Percentiles rank a stretch among this genome's conserved stretches.
phyloP scores from a whole-genome alignment of 2,113 vertebrate species.

The Sinocyclocheilus grahami region DNA sequence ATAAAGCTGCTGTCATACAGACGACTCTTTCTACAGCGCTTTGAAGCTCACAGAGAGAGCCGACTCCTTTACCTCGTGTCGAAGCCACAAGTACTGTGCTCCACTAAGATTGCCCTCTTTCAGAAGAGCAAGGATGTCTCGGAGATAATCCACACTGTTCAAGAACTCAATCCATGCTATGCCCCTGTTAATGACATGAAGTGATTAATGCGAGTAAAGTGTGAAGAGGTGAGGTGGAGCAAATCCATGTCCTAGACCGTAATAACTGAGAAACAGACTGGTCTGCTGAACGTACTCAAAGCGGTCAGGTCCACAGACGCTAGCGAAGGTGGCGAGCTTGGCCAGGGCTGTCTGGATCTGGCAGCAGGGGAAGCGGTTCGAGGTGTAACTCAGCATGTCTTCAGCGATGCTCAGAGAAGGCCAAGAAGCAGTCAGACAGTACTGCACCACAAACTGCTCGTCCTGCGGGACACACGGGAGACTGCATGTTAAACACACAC shows the following conservation, averaged over 20 bases:
- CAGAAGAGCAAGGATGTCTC: conserved; percentile 80
- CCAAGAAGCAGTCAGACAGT: conserved; percentile 91
- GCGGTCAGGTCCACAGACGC: conserved; percentile 82
- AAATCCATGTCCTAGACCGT: background rate
- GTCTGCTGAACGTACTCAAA: conserved; percentile 81
- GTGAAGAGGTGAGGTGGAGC: background rate
- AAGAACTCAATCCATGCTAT: conserved; percentile 93
- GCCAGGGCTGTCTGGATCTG: conserved; percentile 86
- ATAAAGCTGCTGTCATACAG: too few species aligned
- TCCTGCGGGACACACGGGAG: conserved; percentile 74
- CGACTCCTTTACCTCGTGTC: conserved; percentile 80
- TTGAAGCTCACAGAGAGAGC: too few species aligned
- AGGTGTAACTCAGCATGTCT: conserved; percentile 89
- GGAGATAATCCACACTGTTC: conserved; percentile 82
- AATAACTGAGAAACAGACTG: background rate
- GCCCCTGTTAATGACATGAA: conserved; percentile 71
- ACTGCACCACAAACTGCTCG: conserved; percentile 88
- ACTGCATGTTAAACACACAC: too few species aligned
- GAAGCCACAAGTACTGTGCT: conserved; percentile 93
- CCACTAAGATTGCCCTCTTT: conserved; percentile 82
- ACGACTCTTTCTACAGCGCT: too few species aligned
- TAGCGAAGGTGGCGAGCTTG: conserved; percentile 90
- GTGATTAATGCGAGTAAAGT: background rate
- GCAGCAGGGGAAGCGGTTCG: conserved; percentile 65
- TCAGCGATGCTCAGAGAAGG: conserved; percentile 87